Conservation (phyloP, 2,797 vertebrate genomes). For the Bucorvus abyssinicus region DNA sequence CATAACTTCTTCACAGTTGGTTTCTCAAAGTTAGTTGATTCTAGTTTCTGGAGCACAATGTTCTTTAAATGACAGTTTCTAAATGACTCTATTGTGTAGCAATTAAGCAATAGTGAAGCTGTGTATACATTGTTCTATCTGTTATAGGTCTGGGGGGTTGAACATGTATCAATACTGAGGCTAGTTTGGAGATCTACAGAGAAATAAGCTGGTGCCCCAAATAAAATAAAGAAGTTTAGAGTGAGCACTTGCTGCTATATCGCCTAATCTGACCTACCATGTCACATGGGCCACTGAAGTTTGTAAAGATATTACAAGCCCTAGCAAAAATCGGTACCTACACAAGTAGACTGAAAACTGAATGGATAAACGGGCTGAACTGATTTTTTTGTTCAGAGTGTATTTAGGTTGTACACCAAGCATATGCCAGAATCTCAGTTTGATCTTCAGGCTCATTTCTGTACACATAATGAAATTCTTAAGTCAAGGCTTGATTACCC, state of each 20-base stretch:
- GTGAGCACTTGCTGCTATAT: background rate
- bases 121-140: too few relatives aligned
- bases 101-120: too few relatives aligned
- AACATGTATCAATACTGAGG: too few relatives aligned
- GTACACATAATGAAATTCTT: background rate
- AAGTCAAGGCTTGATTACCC: slow-evolving; percentile 6
- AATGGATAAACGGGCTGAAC: background rate
- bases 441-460: background rate
- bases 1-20: too few relatives aligned
- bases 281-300: background rate
- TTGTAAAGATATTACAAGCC: background rate
- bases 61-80: too few relatives aligned
- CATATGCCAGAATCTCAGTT: background rate
- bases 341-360: background rate
- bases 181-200: too few relatives aligned
- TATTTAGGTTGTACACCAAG: background rate
- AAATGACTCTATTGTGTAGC: too few relatives aligned
- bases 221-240: background rate
- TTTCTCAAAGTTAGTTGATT: too few relatives aligned
- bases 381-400: background rate
- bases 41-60: too few relatives aligned
- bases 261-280: background rate
- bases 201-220: too few relatives aligned
- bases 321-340: background rate
- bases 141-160: too few relatives aligned